Evolutionary conservation across 1,140 invertebrate genomes (phyloP).

Genomic region (Popillia japonica): DNA sequence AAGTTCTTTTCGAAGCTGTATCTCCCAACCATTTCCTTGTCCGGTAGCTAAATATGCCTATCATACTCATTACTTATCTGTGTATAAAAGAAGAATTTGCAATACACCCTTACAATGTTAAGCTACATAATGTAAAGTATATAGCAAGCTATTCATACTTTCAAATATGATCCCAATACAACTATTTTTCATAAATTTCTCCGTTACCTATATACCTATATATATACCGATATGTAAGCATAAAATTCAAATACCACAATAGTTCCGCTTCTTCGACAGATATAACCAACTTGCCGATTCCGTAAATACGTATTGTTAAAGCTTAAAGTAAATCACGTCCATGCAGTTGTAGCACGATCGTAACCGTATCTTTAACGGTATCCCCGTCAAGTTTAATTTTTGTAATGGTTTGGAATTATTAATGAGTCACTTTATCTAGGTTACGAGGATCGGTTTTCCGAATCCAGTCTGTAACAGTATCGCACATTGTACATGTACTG

Average conservation of each 20-base stretch:
- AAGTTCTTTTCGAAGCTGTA: too few species aligned
- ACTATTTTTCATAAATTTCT: background rate
- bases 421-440: constrained; percentile 18
- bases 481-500: too few species aligned
- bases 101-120: too few species aligned
- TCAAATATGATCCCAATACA: too few species aligned
- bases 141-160: too few species aligned
- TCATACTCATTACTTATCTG: too few species aligned
- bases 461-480: background rate
- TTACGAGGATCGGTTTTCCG: background rate
- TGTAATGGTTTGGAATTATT: constrained; percentile 2
- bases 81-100: too few species aligned
- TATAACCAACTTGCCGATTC: background rate
- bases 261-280: background rate
- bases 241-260: background rate
- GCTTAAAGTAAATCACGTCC: constrained; percentile 3
- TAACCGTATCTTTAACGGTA: constrained; percentile 14
- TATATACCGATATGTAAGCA: background rate
- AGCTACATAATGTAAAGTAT: too few species aligned
- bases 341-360: constrained; percentile 17
- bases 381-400: constrained; percentile 14
- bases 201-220: background rate
- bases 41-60: too few species aligned
- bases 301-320: constrained; percentile 15
- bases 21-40: too few species aligned